Base-by-base conservation (phyloP, 2,113 vertebrate genomes). In the Geococcyx californianus region DNA sequence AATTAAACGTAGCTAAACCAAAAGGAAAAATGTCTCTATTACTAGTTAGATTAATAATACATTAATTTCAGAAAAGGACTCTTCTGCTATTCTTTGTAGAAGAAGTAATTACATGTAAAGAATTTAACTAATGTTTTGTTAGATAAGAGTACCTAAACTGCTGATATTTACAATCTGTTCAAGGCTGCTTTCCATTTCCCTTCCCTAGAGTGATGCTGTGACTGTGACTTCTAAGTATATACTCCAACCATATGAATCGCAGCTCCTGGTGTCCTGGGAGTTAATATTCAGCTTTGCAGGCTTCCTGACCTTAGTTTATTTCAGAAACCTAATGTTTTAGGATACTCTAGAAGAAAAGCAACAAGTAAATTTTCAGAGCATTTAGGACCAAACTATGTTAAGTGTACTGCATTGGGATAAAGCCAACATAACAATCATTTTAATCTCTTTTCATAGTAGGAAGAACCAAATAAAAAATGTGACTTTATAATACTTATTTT, bases 351-450 rank as follows among this genome's bases (percentile, higher is more conserved):
- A 75, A 7, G 3, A 88, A 93, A 83, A 10, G 1, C 10, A 28
- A 20, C 16, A 28, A 91, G 74, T 79, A 74, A 84, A 17, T 73
- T 90, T 91, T 87, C 75, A 85, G 67, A 29, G 3, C 70, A 68
- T 79, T 94, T 82, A 64, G 40, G 52, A 67, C 24, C 69, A 94
- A 96, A 89, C 9, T 24, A 33, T 84, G 52, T 58, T 81, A 74
- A 84, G 70, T 84, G 54, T 95, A 51, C 9, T n/a, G 5, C 16
- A 87, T 33, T 63, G 19, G 6, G 75, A 95, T 91, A 94, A 95
- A 95, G n/a, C 45, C 85, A 40, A 87, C 87, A 64, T 96, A 90
- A 93, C 70, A 90, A 31, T 91, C 10, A 94, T 94, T 97, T 97
- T 70, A 87, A 88, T 59, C 31, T 90, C 96, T 58, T 52, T 82